These are phyloP conservation scores for Agelaius phoeniceus DNA, from an alignment of 2,113 vertebrate genomes.

Conservation along the genomic window DNA sequence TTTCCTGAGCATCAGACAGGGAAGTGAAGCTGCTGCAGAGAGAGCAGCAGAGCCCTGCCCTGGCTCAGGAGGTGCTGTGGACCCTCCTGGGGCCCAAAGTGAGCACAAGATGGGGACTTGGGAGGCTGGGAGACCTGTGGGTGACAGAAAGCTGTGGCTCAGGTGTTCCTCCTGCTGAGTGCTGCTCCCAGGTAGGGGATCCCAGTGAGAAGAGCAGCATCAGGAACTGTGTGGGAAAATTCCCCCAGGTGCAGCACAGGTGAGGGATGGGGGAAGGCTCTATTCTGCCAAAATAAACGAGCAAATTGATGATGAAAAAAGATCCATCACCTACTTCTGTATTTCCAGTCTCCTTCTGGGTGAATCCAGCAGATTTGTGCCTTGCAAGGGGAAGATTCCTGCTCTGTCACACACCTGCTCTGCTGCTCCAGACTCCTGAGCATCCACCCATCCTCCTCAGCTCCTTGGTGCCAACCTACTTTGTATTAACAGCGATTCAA, in stretches of 20 bases:
- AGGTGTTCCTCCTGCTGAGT: too few species aligned
- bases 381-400: background rate
- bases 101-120: accelerated
- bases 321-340: background rate
- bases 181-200: background rate
- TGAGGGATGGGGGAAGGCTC: background rate
- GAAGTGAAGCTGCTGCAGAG: background rate
- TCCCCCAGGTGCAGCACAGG: too few species aligned
- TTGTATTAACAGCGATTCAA: slow-evolving; percentile 42
- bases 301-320: background rate
- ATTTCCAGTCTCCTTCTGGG: background rate
- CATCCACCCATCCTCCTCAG: background rate
- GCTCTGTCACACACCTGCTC: background rate
- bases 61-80: background rate
- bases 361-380: background rate
- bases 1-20: background rate
- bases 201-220: accelerated
- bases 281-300: background rate
- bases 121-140: background rate
- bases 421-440: background rate
- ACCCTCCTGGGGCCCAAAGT: background rate
- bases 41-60: background rate
- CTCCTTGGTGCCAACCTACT: slow-evolving; percentile 3
- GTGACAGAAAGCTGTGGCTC: background rate
- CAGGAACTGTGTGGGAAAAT: background rate